phyloP scores from a whole-genome alignment of 2,113 vertebrate genomes.

The Calyptommatus sinebrachiatus region DNA sequence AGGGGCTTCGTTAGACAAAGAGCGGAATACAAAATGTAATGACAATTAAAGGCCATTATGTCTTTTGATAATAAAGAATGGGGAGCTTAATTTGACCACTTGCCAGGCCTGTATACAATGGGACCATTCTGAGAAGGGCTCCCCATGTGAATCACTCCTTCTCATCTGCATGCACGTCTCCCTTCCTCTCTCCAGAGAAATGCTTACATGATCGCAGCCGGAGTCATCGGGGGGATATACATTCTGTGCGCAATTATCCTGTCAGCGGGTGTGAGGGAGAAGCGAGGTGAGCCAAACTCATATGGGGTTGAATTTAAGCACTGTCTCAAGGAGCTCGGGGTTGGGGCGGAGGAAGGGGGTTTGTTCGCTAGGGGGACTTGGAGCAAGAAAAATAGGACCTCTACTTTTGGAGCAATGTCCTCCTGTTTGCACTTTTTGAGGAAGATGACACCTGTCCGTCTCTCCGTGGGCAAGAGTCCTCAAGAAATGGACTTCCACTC shows the following conservation, averaged over 20 bases:
- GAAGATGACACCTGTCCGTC: too few species aligned
- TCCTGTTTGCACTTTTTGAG: too few species aligned
- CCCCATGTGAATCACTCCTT: neutral
- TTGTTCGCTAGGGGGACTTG: too few species aligned
- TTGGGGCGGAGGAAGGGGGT: neutral
- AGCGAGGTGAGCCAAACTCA: conserved; percentile 74
- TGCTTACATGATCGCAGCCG: conserved; percentile 87
- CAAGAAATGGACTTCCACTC: too few species aligned
- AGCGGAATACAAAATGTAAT: neutral
- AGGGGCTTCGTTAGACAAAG: neutral
- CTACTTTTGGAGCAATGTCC: too few species aligned
- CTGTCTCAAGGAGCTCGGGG: neutral
- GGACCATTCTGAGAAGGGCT: neutral
- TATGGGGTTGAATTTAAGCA: too few species aligned
- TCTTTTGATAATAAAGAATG: neutral
- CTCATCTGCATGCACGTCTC: neutral
- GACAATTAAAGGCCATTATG: neutral
- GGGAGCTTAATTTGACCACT: neutral
- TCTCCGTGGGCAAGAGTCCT: too few species aligned
- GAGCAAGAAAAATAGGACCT: too few species aligned
- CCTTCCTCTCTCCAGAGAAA: conserved; percentile 70
- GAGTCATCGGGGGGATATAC: conserved; percentile 86
- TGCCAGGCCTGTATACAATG: neutral
- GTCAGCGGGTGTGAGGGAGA: conserved; percentile 82
- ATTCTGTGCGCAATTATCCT: conserved; percentile 82